Evolutionary conservation across 2,888 invertebrate genomes (phyloP).

Genomic region (Pecten maximus): DNA sequence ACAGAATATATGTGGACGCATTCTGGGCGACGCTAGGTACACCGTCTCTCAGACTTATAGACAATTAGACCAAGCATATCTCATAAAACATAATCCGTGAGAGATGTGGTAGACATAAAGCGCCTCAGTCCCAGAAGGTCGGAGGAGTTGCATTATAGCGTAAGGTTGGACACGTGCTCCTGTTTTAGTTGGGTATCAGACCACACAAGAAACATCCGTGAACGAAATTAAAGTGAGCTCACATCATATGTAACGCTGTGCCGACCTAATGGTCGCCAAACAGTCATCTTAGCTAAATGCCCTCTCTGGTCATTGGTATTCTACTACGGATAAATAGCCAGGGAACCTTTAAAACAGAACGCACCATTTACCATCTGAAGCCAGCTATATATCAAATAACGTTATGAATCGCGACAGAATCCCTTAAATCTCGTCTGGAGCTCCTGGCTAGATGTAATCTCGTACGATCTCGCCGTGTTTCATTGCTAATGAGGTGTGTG

Average conservation of each 20-base stretch:
- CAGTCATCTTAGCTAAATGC: neutral
- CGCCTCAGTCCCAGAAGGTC: neutral
- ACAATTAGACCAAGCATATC: constrained; percentile 17
- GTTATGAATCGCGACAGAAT: constrained; percentile 4
- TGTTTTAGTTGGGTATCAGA: neutral
- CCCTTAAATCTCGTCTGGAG: constrained; percentile 32
- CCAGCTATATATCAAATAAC: constrained; percentile 13
- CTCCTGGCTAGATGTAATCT: constrained; percentile 33
- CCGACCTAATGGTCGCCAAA: neutral
- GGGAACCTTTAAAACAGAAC: neutral
- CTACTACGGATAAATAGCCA: neutral
- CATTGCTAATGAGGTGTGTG: constrained; percentile 35
- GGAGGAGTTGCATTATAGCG: neutral
- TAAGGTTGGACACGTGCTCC: constrained; percentile 1
- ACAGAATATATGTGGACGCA: neutral
- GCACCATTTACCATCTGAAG: neutral
- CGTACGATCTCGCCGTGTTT: constrained; percentile 6
- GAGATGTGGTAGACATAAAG: neutral
- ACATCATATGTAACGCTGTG: neutral
- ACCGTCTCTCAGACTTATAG: neutral
- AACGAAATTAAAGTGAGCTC: neutral
- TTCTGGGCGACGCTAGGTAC: neutral
- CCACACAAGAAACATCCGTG: constrained; percentile 22
- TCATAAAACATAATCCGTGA: constrained; percentile 19
- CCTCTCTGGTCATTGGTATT: neutral